phyloP scores from a whole-genome alignment of 1,140 invertebrate genomes.

The Megalopta genalis region DNA sequence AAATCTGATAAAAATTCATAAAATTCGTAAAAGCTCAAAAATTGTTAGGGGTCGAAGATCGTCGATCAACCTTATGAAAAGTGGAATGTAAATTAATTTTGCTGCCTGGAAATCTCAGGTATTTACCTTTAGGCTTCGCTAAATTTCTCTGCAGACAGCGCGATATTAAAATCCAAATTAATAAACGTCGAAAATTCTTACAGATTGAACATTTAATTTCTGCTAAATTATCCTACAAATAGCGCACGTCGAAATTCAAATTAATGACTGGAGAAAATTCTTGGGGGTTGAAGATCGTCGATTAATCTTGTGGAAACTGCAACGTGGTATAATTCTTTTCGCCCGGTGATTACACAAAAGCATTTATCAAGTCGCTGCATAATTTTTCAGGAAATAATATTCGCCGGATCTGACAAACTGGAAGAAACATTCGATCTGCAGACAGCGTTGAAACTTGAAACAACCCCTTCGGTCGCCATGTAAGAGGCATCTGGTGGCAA shows the following conservation, averaged over 20 bases:
- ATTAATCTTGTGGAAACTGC: not conserved
- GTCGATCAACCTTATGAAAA: not conserved
- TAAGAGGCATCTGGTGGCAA: constrained; percentile 32
- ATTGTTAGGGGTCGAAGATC: not conserved
- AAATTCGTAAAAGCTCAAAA: too few species aligned
- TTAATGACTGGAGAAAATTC: too few species aligned
- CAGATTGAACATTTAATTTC: too few species aligned
- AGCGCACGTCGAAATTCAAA: too few species aligned
- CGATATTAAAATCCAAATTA: too few species aligned
- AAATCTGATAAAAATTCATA: too few species aligned
- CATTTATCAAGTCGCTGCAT: not conserved
- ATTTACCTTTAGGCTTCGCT: too few species aligned
- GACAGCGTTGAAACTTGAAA: not conserved
- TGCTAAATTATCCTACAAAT: too few species aligned
- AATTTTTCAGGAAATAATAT: not conserved
- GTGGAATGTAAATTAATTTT: not conserved
- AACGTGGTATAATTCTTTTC: not conserved
- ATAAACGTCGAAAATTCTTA: too few species aligned
- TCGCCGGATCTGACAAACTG: not conserved
- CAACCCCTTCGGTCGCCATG: not conserved
- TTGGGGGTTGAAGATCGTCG: not conserved
- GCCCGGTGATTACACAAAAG: too few species aligned
- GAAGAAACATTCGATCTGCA: not conserved
- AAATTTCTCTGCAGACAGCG: too few species aligned
- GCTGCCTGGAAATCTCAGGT: too few species aligned